Base-by-base conservation (phyloP, 2,113 vertebrate species). In the Cochlearius cochlearius region DNA sequence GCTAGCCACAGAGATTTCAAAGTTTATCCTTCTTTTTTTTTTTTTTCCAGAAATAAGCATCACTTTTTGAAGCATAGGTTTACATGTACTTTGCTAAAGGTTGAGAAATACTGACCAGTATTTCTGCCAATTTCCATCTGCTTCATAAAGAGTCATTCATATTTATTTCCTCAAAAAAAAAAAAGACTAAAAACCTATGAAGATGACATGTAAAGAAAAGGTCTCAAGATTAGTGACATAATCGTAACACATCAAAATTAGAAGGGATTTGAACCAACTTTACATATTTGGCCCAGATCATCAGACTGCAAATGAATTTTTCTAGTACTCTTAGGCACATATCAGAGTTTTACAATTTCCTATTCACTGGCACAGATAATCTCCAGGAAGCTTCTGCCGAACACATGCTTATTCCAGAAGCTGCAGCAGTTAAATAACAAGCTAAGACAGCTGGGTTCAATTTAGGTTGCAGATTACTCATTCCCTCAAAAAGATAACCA, bases 371-470 rank as follows among this genome's bases (percentile, higher is more conserved):
- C 39, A 92, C 3, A 3, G 91, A 96, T 93, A 91, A 96, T 92
- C 94, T 86, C 53, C 66, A 96, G 84, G 84, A 95, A 95, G 89
- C 84, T 72, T 72, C 36, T 82, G 49, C 43, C 0, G 3, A 88
- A 83, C 78, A 87, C 76, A 95, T 74, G 80, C 85, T 94, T 91
- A 86, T 90, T 96, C 34, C 74, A 94, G 93, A 93, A 97, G 66
- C 85, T 93, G 81, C 81, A 73, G 93, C 81, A 94, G 78, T 96
- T 96, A 94, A 96, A 75, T 93, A 97, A 96, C 91, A 96, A 81
- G 73, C 69, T 96, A 92, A 96, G 87, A 92, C 96, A 96, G 91
- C 93, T 97, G 96, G 91, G 96, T 96, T 96, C 94, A 96, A 85
- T 96, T 92, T 96, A 93, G 96, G 96, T 96, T 96, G 89, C 1